Conservation (phyloP, 2,888 invertebrate species). For the Chaitophorus viminalis region DNA sequence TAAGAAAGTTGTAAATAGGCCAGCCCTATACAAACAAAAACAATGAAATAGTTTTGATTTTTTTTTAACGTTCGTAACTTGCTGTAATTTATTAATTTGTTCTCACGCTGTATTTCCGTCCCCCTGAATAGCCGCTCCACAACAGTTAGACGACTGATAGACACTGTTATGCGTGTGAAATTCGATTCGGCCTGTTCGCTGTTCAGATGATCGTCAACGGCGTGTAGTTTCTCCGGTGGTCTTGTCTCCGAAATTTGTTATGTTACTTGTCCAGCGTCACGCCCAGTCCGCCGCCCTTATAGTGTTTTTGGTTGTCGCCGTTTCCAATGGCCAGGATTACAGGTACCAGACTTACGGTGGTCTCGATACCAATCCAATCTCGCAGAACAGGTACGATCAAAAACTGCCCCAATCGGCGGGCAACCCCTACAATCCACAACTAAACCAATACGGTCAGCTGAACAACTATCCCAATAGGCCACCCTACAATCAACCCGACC, state of each 20-base stretch:
- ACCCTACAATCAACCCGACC: conserved; percentile 22
- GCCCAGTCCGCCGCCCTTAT: conserved; percentile 22
- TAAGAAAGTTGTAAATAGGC: conserved; percentile 11
- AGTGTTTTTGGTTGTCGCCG: background rate
- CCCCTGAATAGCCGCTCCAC: background rate
- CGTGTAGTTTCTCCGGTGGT: background rate
- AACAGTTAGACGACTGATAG: background rate
- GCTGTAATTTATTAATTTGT: background rate
- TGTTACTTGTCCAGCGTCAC: conserved; percentile 47
- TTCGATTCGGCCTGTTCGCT: background rate
- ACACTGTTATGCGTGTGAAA: conserved; percentile 23
- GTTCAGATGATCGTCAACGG: background rate
- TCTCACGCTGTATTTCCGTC: background rate
- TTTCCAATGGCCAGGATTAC: conserved; percentile 31
- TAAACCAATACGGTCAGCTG: conserved; percentile 55
- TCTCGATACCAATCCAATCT: background rate
- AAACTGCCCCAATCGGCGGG: background rate
- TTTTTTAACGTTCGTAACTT: conserved; percentile 26
- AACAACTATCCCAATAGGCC: conserved; percentile 34
- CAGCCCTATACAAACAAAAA: conserved; percentile 3
- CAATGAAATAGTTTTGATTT: conserved; percentile 40
- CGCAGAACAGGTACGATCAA: conserved; percentile 12
- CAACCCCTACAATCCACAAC: conserved; percentile 28
- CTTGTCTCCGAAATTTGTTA: conserved; percentile 15
- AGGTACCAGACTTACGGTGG: conserved; percentile 37